Base-by-base conservation (phyloP, 2,797 vertebrate species). In the Hyperoplus immaculatus region DNA sequence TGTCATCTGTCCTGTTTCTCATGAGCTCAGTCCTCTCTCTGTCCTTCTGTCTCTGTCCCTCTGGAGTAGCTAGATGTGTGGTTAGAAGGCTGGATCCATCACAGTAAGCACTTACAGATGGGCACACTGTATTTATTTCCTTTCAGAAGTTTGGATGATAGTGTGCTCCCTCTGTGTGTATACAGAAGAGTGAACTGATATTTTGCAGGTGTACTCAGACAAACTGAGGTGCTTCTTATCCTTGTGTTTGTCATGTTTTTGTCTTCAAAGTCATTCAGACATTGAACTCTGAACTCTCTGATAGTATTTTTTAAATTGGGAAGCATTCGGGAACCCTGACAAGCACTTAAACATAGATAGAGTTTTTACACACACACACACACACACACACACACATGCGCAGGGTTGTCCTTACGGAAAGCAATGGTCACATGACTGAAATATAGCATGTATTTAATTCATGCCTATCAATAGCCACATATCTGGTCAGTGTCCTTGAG, bases 41-140 rank as follows among this genome's bases (percentile, higher is more conserved):
- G 70, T 92, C 88, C 83, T 78, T 86, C 82, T 86, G 85, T 90
- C 87, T 89, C 76, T 81, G 83, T 87, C 81, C 79, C 69, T 64
- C 59, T 86, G 14, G 13, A 83, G 80, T 83, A 80, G 87, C 83
- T 83, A 69, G 72, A 81, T 86, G 89, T 92, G 90, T 13, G 88
- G 87, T 92, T 89, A 84, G 82, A 86, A 74, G 85, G 80, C 84
- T 83, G 85, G 84, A 92, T 91, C 91, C 88, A 88, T 91, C 89
- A 91, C 54, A 66, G 81, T 95, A 94, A 95, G 78, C 86, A 73
- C 86, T 94, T 92, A 74, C 94, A 94, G 94, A 95, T 94, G 93
- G 91, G 72, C 81, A 62, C 75, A 78, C 10, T 42, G 9, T 42
- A n/a, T 7, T 16, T 12, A 56, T 80, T 83, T 78, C 60, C 49